These are phyloP conservation scores for Spermophilus dauricus DNA, from an alignment of 2,113 vertebrate species.

Conservation along the genomic window DNA sequence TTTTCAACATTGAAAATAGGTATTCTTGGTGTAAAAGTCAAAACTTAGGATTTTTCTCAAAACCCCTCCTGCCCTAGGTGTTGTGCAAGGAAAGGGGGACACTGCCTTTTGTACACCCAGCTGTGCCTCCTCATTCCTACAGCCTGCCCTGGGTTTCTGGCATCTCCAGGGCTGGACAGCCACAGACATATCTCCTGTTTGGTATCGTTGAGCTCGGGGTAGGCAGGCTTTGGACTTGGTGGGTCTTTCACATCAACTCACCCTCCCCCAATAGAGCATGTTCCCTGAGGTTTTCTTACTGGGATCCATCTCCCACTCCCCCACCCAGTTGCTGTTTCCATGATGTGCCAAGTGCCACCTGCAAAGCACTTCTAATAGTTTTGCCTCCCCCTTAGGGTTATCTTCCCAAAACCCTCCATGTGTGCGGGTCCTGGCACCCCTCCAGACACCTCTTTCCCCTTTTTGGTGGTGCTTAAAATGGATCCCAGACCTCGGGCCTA, in stretches of 20 bases:
- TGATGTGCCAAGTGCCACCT: too few relatives aligned
- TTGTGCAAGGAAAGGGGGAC: rapidly evolving
- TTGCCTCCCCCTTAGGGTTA: too few relatives aligned
- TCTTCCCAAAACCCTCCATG: not conserved
- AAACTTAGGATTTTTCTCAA: not conserved
- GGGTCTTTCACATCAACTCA: not conserved
- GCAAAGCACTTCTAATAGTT: not conserved
- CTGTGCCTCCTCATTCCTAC: not conserved
- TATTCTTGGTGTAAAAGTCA: not conserved
- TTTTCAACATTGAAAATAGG: not conserved
- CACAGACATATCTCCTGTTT: not conserved
- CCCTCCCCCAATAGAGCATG: not conserved
- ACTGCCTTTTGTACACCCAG: not conserved
- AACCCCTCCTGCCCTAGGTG: not conserved
- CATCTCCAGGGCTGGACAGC: not conserved
- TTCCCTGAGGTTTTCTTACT: not conserved
- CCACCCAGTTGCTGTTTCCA: not conserved
- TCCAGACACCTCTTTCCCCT: not conserved
- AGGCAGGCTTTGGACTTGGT: not conserved
- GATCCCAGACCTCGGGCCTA: not conserved
- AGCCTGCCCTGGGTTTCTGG: not conserved
- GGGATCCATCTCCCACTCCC: not conserved
- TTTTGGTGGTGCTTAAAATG: not conserved
- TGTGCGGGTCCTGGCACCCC: too few relatives aligned
- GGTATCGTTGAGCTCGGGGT: not conserved